Evolutionary conservation across 92 coral and sea anemone genomes (phyloP).

Genomic region (Actinernus sp.): DNA sequence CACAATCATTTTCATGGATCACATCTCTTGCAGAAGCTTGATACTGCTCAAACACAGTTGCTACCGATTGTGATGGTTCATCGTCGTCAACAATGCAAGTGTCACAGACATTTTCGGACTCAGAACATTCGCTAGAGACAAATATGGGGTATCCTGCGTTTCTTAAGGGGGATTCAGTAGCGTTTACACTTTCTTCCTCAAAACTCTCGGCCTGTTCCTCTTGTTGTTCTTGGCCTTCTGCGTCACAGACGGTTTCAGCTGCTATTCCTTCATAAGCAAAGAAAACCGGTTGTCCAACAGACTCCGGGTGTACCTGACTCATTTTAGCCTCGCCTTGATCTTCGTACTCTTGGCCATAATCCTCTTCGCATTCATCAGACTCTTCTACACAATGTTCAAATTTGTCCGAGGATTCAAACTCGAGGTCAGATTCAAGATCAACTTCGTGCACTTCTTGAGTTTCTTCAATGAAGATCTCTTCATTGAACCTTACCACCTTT

Average conservation of each 20-base stretch:
- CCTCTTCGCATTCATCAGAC: slow-evolving; percentile 11
- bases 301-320: slow-evolving; percentile 1
- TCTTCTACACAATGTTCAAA: slow-evolving; percentile 24
- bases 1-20: background rate
- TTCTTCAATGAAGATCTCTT: slow-evolving; percentile 25
- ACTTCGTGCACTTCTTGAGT: slow-evolving; percentile 20
- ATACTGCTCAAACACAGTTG: slow-evolving; percentile 46
- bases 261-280: slow-evolving; percentile 25
- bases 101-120: background rate
- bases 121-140: slow-evolving; percentile 34
- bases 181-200: slow-evolving; percentile 9
- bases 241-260: slow-evolving; percentile 15
- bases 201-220: slow-evolving; percentile 33
- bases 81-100: slow-evolving; percentile 19
- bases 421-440: slow-evolving; percentile 6
- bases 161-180: slow-evolving; percentile 16
- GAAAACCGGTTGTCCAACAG: slow-evolving; percentile 10
- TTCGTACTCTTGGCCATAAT: slow-evolving; percentile 22
- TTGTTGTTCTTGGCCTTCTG: slow-evolving; percentile 17
- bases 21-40: background rate
- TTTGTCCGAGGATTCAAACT: slow-evolving; percentile 1
- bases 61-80: slow-evolving; percentile 44
- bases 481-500: slow-evolving; percentile 35
- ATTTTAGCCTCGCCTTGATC: slow-evolving; percentile 1
- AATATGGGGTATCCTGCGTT: background rate